These are phyloP conservation scores for Pogonomyrmex barbatus DNA, from an alignment of 1,140 invertebrate species.

Conservation along the genomic window DNA sequence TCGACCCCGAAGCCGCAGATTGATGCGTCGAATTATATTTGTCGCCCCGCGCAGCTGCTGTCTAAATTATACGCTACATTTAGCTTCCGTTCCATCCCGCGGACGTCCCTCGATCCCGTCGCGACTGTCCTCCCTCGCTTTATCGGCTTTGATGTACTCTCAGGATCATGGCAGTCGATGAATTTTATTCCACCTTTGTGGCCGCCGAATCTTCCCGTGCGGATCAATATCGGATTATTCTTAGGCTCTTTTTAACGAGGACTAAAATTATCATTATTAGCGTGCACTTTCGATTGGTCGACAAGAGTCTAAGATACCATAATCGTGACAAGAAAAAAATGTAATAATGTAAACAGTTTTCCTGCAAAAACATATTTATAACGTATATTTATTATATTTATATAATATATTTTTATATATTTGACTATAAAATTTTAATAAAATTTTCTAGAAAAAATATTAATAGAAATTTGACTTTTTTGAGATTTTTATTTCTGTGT, in stretches of 20 bases:
- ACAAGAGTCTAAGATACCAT: not conserved
- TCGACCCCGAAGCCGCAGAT: conserved; percentile 82
- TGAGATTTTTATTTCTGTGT: not conserved
- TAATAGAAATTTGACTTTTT: conserved; percentile 1
- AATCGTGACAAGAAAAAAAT: not conserved
- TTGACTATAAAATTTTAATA: not conserved
- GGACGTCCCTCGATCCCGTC: conserved; percentile 63
- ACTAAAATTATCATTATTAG: conserved; percentile 7
- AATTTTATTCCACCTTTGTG: conserved; percentile 81
- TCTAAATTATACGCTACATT: conserved; percentile 85
- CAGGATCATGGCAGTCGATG: conserved; percentile 73
- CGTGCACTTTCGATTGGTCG: not conserved
- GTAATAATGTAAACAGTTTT: not conserved
- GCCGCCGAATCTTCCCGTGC: conserved; percentile 53
- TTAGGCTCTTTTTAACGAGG: conserved; percentile 63
- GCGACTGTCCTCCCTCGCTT: conserved; percentile 61
- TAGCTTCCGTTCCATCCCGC: conserved; percentile 74
- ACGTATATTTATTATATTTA: not conserved
- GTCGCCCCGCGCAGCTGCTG: conserved; percentile 79
- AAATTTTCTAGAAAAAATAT: not conserved
- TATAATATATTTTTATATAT: conserved; percentile 5
- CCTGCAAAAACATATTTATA: not conserved
- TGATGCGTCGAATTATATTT: conserved; percentile 85
- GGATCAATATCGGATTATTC: conserved; percentile 59
- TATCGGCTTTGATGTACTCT: conserved; percentile 80